Base-by-base conservation (phyloP, 2,797 vertebrate genomes). In the Intellagama lesueurii region DNA sequence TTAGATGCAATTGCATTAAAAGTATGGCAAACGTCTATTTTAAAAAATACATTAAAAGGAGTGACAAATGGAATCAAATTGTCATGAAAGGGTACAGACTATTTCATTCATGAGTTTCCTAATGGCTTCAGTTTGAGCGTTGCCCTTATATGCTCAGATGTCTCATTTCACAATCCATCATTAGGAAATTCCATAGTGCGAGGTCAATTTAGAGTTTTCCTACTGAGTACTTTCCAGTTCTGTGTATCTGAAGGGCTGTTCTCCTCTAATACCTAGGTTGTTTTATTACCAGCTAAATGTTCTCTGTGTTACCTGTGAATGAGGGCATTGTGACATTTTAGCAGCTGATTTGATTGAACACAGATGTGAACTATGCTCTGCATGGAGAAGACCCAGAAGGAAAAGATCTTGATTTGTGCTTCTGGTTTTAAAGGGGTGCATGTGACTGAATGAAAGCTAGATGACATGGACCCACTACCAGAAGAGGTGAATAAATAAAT, bases 251-350 rank as follows among this genome's bases (percentile, higher is more conserved):
- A 94, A 92, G 95, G 90, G 85, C 90, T 89, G 86, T 86, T 92
- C 81, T 88, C 3, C 91, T 94, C 92, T 85, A 93, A 93, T 95
- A 96, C 93, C 94, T 56, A 70, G 94, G 94, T 95, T 95, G 95
- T 96, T 97, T 97, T 97, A 97, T 96, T 95, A 94, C 92, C 94
- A 94, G 94, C 93, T 96, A 96, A 96, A 95, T 95, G 85, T 92
- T 96, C 94, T 94, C 95, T 96, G 92, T 89, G 95, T 95, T 96
- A 97, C 96, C 96, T 97, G 97, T 96, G 96, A 97, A 97, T 96
- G 96, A 97, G 94, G 92, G 94, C 95, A 95, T 96, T 97, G 96
- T 97, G 96, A 96, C 96, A 96, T 96, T 95, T 90, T 95, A 95
- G 96, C 95, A 95, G 92, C 94, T 91, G 94, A 91, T 92, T 92